Base-by-base conservation (phyloP, 2,888 invertebrate species). In the Pyrochroa serraticornis region DNA sequence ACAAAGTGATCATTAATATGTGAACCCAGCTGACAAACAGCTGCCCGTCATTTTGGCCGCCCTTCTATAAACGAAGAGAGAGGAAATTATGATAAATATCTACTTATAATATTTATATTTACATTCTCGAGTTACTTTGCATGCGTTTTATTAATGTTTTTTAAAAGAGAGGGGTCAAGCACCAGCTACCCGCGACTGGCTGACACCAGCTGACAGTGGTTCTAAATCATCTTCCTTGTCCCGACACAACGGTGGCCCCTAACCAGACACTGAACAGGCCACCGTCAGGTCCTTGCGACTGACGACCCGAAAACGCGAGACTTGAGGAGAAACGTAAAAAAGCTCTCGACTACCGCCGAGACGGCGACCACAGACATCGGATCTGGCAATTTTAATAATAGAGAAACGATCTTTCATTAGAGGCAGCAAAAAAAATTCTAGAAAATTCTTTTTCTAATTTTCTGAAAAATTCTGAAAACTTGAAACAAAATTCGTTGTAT, bases 1-100 rank as follows among this genome's bases (percentile, higher is more conserved):
- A 79, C 78, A 77, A 79, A 78, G 75, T 71, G 71, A 78, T 79
- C 79, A 79, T 79, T 79, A 78, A 79, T 79, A 72, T 67, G 60
- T 68, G 67, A 67, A 65, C 70, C 72, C 79, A 78, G 78, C 79
- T 79, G 79, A 78, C 78, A 73, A 66, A 70, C 79, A 79, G 79
- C 79, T 79, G 78, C 77, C 74, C 71, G 74, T 76, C 76, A 77
- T 70, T 70, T 69, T 72, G 76, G 70, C 75, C 73, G 71, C 77
- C 76, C 77, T 76, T 78, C 77, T 73, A 75, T 41, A 76, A 74
- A 76, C 75, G 76, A 77, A 77, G 74, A 77, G 22, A 22, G 72
- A 75, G 75, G 75, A 76, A 76, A 77, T 77, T 76, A 76, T 77
- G 77, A 77, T 77, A 76, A 77, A 76, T 77, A 77, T 78, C 77